Conservation (phyloP, 2,888 invertebrate species). For the Drosophila subsilvestris region DNA sequence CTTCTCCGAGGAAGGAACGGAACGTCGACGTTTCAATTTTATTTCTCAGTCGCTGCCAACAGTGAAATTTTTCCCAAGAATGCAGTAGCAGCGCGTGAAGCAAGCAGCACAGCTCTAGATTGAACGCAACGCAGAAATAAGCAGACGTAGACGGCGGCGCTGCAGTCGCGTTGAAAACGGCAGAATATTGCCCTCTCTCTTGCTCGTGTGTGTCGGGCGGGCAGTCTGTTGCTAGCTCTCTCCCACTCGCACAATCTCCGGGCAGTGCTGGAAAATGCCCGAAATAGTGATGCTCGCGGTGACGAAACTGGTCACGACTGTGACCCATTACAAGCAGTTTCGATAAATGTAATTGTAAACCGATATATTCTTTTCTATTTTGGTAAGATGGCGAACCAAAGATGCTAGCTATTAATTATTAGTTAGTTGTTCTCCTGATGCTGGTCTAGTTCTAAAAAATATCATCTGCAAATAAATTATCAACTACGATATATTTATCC, state of each 20-base stretch:
- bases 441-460: too few relatives aligned
- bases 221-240: neutral
- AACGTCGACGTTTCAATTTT: slow-evolving; percentile 78
- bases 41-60: slow-evolving; percentile 80
- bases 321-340: too few relatives aligned
- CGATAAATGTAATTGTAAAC: too few relatives aligned
- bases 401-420: too few relatives aligned
- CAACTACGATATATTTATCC: too few relatives aligned
- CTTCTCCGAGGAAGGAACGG: slow-evolving; percentile 76
- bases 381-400: too few relatives aligned
- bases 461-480: too few relatives aligned
- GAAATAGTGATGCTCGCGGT: neutral
- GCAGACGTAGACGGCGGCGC: neutral
- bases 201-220: neutral
- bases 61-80: slow-evolving; percentile 9
- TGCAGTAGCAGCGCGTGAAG: neutral
- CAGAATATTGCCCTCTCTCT: neutral
- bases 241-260: neutral
- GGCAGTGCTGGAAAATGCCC: neutral
- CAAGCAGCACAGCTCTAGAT: neutral
- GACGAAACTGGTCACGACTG: neutral
- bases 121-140: neutral
- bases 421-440: too few relatives aligned
- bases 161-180: neutral
- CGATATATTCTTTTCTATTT: neutral